Conservation (phyloP, 2,888 invertebrate species). For the Thalpophila matura region DNA sequence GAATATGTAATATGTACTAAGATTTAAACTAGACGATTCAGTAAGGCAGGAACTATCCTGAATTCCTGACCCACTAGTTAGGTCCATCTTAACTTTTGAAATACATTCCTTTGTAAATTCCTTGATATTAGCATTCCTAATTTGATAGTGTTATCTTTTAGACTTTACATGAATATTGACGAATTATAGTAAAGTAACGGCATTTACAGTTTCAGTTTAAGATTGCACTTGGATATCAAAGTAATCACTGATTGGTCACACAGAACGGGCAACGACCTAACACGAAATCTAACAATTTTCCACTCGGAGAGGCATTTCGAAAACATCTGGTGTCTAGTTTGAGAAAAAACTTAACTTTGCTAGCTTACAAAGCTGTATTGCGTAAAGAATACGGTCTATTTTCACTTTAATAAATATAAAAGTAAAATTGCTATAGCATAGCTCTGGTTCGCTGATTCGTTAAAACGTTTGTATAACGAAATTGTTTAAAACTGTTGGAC, state of each 20-base stretch:
- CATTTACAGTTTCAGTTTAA: slow-evolving; percentile 64
- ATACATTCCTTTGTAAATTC: too few species aligned
- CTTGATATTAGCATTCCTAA: too few species aligned
- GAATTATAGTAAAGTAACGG: slow-evolving; percentile 52
- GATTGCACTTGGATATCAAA: slow-evolving; percentile 72
- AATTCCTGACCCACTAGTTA: too few species aligned
- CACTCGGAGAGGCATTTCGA: slow-evolving; percentile 81
- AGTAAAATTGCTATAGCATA: slow-evolving; percentile 43
- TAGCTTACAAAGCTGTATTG: slow-evolving; percentile 63
- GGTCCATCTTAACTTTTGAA: too few species aligned
- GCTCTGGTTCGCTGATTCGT: slow-evolving; percentile 74
- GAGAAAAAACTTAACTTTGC: slow-evolving; percentile 58
- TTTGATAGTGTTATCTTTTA: too few species aligned
- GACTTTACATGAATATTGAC: slow-evolving; percentile 36
- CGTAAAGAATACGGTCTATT: slow-evolving; percentile 60
- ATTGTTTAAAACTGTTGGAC: slow-evolving; percentile 73
- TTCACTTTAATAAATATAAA: slow-evolving; percentile 47
- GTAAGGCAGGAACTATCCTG: too few species aligned
- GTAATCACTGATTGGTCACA: slow-evolving; percentile 81
- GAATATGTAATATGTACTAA: too few species aligned
- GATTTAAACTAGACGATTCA: too few species aligned
- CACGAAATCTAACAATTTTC: slow-evolving; percentile 86
- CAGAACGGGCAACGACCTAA: slow-evolving; percentile 81
- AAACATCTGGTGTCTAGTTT: slow-evolving; percentile 79
- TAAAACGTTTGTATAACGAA: slow-evolving; percentile 78